A percentile compares a stretch with the other conserved stretches of the same genome.
Evolutionary conservation across 2,113 vertebrate genomes (phyloP).

Genomic region (Malurus elegans): DNA sequence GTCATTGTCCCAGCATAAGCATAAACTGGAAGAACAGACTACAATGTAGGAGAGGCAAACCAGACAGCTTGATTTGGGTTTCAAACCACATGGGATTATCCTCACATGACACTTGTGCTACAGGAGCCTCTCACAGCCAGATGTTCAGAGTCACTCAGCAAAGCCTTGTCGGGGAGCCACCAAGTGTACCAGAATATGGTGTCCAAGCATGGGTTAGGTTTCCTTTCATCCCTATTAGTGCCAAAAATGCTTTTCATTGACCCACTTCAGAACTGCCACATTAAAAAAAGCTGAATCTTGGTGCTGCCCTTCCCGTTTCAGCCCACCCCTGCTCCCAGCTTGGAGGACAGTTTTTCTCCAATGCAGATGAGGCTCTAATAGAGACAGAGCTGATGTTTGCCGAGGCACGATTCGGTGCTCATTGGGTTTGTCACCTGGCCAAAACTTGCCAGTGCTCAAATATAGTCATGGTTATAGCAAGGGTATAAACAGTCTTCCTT

Average conservation of each 20-base stretch:
- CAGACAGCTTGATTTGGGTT: not conserved
- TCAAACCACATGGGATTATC: not conserved
- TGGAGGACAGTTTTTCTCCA: not conserved
- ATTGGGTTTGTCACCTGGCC: not conserved
- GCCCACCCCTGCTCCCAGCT: not conserved
- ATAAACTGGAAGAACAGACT: not conserved
- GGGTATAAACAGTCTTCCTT: not conserved
- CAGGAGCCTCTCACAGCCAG: not conserved
- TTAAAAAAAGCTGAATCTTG: not conserved
- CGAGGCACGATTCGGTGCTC: not conserved
- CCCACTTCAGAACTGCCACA: not conserved
- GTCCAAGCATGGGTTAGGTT: not conserved
- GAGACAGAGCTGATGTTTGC: not conserved
- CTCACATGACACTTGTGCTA: not conserved
- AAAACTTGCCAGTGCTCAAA: not conserved
- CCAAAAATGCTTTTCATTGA: not conserved
- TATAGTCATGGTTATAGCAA: not conserved
- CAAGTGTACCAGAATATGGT: not conserved
- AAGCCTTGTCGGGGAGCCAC: not conserved
- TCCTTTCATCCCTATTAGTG: not conserved
- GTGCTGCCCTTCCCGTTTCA: not conserved
- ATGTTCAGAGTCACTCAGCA: not conserved
- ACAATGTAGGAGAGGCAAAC: not conserved
- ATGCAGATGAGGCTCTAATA: not conserved
- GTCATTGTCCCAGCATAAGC: not conserved